Conservation (phyloP, 1,140 invertebrate genomes). For the Trachymyrmex septentrionalis region DNA sequence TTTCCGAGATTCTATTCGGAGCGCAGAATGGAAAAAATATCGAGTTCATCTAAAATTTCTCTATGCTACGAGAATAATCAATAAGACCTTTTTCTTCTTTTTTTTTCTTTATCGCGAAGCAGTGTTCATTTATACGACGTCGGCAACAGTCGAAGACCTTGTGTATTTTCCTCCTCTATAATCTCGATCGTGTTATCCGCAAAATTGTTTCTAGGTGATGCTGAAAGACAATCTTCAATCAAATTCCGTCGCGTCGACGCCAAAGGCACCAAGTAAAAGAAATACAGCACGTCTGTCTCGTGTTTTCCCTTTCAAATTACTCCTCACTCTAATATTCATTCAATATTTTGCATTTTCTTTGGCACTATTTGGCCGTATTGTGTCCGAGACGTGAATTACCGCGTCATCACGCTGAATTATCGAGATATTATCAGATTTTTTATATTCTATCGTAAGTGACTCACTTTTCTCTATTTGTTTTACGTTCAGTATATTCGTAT, state of each 20-base stretch:
- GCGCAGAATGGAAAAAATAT: constrained; percentile 57
- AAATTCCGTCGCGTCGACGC: constrained; percentile 68
- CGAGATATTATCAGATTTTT: constrained; percentile 31
- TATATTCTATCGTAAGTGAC: neutral
- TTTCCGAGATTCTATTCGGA: constrained; percentile 50
- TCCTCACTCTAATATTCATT: neutral
- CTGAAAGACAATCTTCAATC: constrained; percentile 70
- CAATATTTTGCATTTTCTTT: constrained; percentile 56
- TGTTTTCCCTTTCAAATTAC: constrained; percentile 46
- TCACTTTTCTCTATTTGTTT: constrained; percentile 1
- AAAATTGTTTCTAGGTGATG: constrained; percentile 51
- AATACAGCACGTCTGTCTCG: constrained; percentile 40
- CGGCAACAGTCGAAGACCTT: constrained; percentile 25
- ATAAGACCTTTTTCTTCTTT: constrained; percentile 12
- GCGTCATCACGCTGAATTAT: constrained; percentile 25
- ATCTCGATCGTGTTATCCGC: constrained; percentile 23
- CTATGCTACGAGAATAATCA: constrained; percentile 52
- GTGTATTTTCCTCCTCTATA: neutral
- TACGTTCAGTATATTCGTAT: neutral
- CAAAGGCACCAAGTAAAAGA: constrained; percentile 74
- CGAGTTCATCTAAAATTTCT: constrained; percentile 25
- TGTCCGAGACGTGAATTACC: constrained; percentile 51
- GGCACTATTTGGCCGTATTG: constrained; percentile 72
- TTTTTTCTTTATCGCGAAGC: constrained; percentile 23
- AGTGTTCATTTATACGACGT: constrained; percentile 60